A percentile compares a stretch with the other conserved stretches of the same genome.
Conservation (phyloP, 2,888 invertebrate species). For the Drosophila nr. perissopoda region DNA sequence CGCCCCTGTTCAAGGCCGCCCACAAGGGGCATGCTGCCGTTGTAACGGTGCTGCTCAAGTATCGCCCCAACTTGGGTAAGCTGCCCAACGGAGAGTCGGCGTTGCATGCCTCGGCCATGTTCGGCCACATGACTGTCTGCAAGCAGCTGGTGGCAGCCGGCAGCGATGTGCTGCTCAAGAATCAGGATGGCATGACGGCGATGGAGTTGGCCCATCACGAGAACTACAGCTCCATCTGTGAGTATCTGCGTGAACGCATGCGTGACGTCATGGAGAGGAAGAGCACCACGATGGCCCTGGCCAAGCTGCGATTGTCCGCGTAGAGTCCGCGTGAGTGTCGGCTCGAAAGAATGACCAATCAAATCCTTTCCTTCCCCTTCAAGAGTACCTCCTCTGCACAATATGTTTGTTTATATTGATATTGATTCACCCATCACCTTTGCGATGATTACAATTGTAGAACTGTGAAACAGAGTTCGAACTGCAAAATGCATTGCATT, state of each 20-base stretch:
- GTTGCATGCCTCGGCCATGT: conserved; percentile 95
- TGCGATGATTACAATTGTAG: conserved; percentile 10
- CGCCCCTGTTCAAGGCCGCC: conserved; percentile 96
- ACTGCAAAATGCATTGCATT: not conserved
- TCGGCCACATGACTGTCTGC: conserved; percentile 92
- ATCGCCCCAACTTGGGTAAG: conserved; percentile 92
- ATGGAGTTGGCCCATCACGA: conserved; percentile 87
- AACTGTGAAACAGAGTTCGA: conserved; percentile 38
- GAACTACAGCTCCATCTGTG: conserved; percentile 83
- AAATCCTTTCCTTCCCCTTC: conserved; percentile 57
- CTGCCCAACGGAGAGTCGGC: conserved; percentile 96
- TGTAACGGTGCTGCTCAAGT: conserved; percentile 92
- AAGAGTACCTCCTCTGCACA: conserved; percentile 70
- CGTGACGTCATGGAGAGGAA: conserved; percentile 66
- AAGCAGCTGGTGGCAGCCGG: conserved; percentile 90
- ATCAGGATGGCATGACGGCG: conserved; percentile 90
- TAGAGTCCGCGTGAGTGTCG: conserved; percentile 31
- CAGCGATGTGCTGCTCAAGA: conserved; percentile 88
- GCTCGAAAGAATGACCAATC: conserved; percentile 28
- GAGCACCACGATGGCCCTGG: conserved; percentile 50
- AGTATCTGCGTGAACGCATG: conserved; percentile 83
- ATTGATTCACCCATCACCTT: conserved; percentile 43
- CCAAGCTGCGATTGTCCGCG: conserved; percentile 58
- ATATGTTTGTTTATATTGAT: conserved; percentile 59
- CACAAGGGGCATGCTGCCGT: conserved; percentile 97